Evolutionary conservation across 2,888 invertebrate genomes (phyloP).

Genomic region (Dryococelus australis): DNA sequence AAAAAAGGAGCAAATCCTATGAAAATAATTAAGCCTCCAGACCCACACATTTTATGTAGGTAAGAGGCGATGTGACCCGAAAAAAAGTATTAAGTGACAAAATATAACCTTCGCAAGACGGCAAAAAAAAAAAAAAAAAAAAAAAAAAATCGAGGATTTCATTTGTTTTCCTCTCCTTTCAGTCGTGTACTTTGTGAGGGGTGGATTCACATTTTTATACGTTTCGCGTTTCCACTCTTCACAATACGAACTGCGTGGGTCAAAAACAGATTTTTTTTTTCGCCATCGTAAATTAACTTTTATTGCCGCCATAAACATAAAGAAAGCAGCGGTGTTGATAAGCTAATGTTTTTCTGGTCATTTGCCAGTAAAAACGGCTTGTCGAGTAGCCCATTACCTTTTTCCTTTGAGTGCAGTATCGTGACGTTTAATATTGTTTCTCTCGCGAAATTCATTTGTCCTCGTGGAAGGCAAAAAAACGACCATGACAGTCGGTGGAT

Average conservation of each 20-base stretch:
- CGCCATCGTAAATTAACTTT: neutral
- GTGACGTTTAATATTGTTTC: neutral
- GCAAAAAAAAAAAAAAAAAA: neutral
- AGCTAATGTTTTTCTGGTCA: neutral
- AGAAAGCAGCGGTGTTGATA: neutral
- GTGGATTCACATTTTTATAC: neutral
- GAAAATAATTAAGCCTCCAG: slow-evolving; percentile 1
- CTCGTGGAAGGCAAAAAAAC: neutral
- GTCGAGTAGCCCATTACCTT: neutral
- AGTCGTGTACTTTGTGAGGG: neutral
- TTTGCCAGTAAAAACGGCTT: neutral
- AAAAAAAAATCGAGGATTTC: neutral
- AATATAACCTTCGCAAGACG: neutral
- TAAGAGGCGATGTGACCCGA: neutral
- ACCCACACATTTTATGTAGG: neutral
- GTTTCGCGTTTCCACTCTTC: neutral
- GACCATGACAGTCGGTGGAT: too few species aligned
- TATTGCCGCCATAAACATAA: neutral
- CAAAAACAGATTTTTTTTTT: neutral
- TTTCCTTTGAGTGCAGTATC: neutral
- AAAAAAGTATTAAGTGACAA: neutral
- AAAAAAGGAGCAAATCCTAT: neutral
- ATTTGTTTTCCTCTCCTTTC: neutral
- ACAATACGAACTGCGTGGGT: neutral
- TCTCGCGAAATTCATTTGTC: neutral